Evolutionary conservation across 2,113 vertebrate genomes (phyloP), one percentile per base, ranked within the genome.

Genomic region (Hypanus sabinus): DNA sequence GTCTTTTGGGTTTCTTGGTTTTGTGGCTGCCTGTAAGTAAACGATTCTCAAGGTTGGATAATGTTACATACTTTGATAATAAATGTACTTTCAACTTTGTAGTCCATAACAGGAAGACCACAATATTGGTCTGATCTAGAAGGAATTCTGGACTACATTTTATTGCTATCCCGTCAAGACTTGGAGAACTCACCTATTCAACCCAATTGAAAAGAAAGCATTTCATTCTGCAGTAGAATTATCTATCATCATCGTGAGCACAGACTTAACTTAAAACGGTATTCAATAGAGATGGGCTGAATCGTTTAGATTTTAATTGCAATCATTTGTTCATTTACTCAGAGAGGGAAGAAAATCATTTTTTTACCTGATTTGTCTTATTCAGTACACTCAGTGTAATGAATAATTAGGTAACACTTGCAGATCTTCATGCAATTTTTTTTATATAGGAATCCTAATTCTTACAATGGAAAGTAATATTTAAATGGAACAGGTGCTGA

Each of bases 271-370:
- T 27, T 57, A 60, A 46, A 87, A 57, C 46, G 12, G 83, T 60
- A 22, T 36, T 36, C n/a, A 79, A 79, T 46, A n/a, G 14, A 62
- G 27, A 57, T 62, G 30, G 57, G 62, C 60, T 88, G 55, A 62
- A 88, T 88, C 55, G 16, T 88, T 62, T 88, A 14, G 55, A 20
- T n/a, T n/a, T 88, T 88, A 88, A 62, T 88, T 88, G 85, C 57
- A 62, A 88, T 57, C 16, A 88, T 88, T 62, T 30, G 27, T 88
- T 30, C 85, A 88, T 62, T 88, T 88, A 46, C 12, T 38, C 14
- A 12, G 77, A 7, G 33, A 5, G 77, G 11, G 2, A 83, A 55
- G 36, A 88, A 87, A 88, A 16, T 62, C 24, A 30, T 88, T 88
- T 88, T 27, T 30, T 14, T n/a, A 24, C 68, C 71, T 73, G 62